Base-by-base conservation (phyloP, 64 coral and sea anemone species). In the Dendrophyllia cribrosa region DNA sequence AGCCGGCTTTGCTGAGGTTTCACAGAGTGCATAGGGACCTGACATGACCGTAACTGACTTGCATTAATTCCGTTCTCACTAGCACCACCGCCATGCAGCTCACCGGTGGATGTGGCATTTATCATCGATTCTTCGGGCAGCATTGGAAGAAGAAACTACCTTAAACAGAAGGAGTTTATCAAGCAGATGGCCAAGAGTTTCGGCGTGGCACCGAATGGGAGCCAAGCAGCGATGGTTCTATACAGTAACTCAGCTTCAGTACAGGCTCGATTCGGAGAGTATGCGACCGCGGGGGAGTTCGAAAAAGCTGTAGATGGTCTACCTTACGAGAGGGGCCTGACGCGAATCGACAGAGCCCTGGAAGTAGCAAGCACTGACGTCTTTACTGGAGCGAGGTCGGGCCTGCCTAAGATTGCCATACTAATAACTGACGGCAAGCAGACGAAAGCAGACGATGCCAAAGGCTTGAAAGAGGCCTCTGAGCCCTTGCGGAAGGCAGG, bases 371-470 rank as follows among this genome's bases (percentile, higher is more conserved):
- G 87, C 4, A 71, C 61, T 17, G 75, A 85, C 9, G 14, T 95
- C 58, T 95, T 90, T 45, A 46, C 70, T 14, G 53, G 70, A n/a
- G 14, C 66, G 66, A 68, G 93, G 13, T 44, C 66, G 26, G 88
- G 70, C 44, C 66, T 88, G 59, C 93, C 87, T 0, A 44, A 80
- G 17, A 56, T 95, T 61, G 88, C 88, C 58, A 77, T 91, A 70
- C 26, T 95, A 12, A 76, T 95, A 63, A 87, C 88, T 9, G 71
- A 91, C 65, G 79, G 89, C 12, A 91, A 68, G n/a, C 89, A 91
- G 62, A 95, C 74, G 13, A 58, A 78, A 80, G 89, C 85, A 20
- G 74, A 85, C 2, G 83, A 88, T 59, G 85, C 21, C 23, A 68
- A 72, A 20, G 50, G 15, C 3, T 66, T 86, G n/a, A 48, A 68